Evolutionary conservation across 2,113 vertebrate genomes (phyloP).

Genomic region (Aptenodytes forsteri): DNA sequence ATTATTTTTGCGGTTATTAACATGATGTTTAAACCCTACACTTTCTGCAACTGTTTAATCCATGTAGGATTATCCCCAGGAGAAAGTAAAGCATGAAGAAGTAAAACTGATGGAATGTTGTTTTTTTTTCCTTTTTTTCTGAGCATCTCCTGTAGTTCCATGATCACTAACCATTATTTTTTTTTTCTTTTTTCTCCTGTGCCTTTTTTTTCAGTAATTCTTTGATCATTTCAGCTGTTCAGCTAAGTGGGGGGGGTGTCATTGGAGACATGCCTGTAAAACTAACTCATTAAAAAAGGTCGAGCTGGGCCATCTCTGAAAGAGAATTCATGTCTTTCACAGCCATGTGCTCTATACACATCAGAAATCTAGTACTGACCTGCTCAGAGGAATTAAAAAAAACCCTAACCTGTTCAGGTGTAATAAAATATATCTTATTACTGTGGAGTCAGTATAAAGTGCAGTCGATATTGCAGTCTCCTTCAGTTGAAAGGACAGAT

Average conservation of each 20-base stretch:
- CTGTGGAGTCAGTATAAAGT: not conserved
- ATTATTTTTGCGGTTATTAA: not conserved
- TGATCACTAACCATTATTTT: not conserved
- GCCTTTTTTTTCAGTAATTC: not conserved
- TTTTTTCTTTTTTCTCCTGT: not conserved
- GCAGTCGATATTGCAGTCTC: not conserved
- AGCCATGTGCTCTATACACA: not conserved
- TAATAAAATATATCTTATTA: not conserved
- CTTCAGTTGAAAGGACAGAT: not conserved
- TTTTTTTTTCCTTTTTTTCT: fast-evolving
- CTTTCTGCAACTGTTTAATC: not conserved
- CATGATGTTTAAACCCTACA: not conserved
- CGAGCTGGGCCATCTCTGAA: not conserved
- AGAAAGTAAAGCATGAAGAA: not conserved
- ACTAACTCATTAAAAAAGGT: not conserved
- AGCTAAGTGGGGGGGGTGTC: not conserved
- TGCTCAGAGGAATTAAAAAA: not conserved
- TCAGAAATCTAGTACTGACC: not conserved
- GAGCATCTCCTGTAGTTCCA: not conserved
- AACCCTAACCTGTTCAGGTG: not conserved
- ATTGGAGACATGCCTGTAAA: not conserved
- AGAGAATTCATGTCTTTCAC: not conserved
- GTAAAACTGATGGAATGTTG: not conserved
- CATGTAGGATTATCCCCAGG: not conserved
- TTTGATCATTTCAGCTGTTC: not conserved